Percentiles rank a stretch among this genome's conserved stretches.
Conservation (phyloP, 2,797 vertebrate genomes). For the Miichthys miiuy region DNA sequence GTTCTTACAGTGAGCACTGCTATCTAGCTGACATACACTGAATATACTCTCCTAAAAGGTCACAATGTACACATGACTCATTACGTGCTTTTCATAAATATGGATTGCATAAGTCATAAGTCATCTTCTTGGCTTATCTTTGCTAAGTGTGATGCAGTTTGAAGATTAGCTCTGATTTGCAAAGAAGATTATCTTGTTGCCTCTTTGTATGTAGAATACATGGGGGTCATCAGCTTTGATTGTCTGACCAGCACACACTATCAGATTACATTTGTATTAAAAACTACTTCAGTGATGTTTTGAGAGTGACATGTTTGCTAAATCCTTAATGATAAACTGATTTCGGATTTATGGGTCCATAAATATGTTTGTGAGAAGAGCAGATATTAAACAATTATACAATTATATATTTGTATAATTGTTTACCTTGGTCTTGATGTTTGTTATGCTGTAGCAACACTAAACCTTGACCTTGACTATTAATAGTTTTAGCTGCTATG, state of each 20-base stretch:
- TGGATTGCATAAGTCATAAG: constrained; percentile 37
- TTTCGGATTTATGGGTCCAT: not conserved
- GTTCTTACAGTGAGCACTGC: not conserved
- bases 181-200: constrained; percentile 4
- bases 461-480: constrained; percentile 50
- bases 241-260: constrained; percentile 1
- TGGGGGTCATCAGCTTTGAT: constrained; percentile 5
- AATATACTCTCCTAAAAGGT: not conserved
- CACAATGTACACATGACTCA: constrained; percentile 19
- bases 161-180: not conserved
- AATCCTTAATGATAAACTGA: not conserved
- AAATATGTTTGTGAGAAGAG: not conserved
- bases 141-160: not conserved
- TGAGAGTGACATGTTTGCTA: not conserved
- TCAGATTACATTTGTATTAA: not conserved
- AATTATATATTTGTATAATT: not conserved
- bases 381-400: too few relatives aligned
- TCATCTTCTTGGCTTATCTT: constrained; percentile 28
- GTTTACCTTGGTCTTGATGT: constrained; percentile 4
- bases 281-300: not conserved
- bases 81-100: constrained; percentile 10
- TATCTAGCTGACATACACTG: constrained; percentile 36
- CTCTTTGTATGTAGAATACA: constrained; percentile 11
- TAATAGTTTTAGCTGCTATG: constrained; percentile 4
- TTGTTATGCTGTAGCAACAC: constrained; percentile 45